A percentile compares a stretch with the other conserved stretches of the same genome.
These are phyloP conservation scores for Lymantria monacha DNA, from an alignment of 2,888 invertebrate species.

Conservation along the genomic window DNA sequence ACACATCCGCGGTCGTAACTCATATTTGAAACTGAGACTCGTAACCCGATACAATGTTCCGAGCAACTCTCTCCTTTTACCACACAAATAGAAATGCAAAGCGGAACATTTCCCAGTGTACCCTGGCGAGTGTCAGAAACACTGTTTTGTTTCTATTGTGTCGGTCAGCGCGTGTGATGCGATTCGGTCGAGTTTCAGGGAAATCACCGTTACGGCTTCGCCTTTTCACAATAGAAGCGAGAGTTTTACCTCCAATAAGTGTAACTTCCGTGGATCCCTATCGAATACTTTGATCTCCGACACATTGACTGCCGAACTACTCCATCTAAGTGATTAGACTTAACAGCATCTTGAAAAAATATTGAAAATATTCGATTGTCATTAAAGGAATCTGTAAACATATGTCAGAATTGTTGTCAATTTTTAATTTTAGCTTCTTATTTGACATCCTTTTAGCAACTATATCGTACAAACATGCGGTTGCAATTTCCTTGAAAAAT, in stretches of 20 bases:
- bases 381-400: not conserved
- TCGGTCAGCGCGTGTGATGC: slow-evolving; percentile 35
- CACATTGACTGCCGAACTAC: slow-evolving; percentile 55
- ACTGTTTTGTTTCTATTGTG: slow-evolving; percentile 60
- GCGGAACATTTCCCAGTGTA: slow-evolving; percentile 76
- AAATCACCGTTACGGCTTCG: slow-evolving; percentile 59
- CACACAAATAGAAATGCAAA: slow-evolving; percentile 67
- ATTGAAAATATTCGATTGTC: not conserved
- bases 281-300: slow-evolving; percentile 53
- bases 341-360: not conserved
- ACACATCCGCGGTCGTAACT: slow-evolving; percentile 70
- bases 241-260: slow-evolving; percentile 55
- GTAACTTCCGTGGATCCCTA: slow-evolving; percentile 66
- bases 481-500: slow-evolving; percentile 19
- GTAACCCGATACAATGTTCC: slow-evolving; percentile 63
- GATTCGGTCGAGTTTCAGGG: slow-evolving; percentile 66
- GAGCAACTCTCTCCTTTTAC: slow-evolving; percentile 71
- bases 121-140: slow-evolving; percentile 43
- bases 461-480: slow-evolving; percentile 13
- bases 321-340: slow-evolving; percentile 1
- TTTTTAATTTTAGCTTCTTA: slow-evolving; percentile 1
- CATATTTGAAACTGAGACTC: slow-evolving; percentile 62
- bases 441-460: slow-evolving; percentile 3
- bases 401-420: not conserved
- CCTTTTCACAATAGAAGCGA: slow-evolving; percentile 69